phyloP scores from a whole-genome alignment of 2,113 vertebrate genomes.

The Montifringilla adamsi region DNA sequence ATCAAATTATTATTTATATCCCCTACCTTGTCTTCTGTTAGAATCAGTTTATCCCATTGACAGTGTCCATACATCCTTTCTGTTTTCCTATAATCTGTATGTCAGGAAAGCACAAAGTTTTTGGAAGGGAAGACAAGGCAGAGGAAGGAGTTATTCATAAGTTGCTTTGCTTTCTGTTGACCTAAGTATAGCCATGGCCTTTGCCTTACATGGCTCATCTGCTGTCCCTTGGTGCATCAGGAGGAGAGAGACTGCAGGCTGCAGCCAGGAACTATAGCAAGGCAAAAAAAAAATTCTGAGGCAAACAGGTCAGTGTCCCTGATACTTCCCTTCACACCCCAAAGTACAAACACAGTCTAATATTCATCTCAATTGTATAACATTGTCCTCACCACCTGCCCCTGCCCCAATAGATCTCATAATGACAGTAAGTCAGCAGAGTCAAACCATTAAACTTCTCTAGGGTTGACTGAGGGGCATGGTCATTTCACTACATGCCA shows the following conservation, averaged over 20 bases:
- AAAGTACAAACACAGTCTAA: neutral
- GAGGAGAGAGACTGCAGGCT: neutral
- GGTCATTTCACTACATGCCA: neutral
- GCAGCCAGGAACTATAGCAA: neutral
- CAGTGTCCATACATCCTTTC: neutral
- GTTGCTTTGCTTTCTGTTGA: neutral
- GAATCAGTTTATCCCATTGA: neutral
- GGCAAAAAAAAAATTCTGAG: neutral
- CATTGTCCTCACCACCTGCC: neutral
- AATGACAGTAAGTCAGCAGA: neutral
- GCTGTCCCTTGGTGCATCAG: neutral
- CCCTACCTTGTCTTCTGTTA: neutral
- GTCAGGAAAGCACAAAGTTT: neutral
- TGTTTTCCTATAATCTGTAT: neutral
- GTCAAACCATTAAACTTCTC: neutral
- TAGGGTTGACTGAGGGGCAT: neutral
- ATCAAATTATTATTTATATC: neutral
- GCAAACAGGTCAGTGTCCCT: neutral
- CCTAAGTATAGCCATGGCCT: neutral
- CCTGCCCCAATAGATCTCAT: neutral
- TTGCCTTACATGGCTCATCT: neutral
- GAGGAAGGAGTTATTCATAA: neutral
- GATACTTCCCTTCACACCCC: neutral
- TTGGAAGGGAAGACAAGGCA: neutral
- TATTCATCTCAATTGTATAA: neutral